Evolutionary conservation across 2,113 vertebrate genomes (phyloP), one percentile per base, ranked within the genome.

Genomic region (Ictalurus furcatus): DNA sequence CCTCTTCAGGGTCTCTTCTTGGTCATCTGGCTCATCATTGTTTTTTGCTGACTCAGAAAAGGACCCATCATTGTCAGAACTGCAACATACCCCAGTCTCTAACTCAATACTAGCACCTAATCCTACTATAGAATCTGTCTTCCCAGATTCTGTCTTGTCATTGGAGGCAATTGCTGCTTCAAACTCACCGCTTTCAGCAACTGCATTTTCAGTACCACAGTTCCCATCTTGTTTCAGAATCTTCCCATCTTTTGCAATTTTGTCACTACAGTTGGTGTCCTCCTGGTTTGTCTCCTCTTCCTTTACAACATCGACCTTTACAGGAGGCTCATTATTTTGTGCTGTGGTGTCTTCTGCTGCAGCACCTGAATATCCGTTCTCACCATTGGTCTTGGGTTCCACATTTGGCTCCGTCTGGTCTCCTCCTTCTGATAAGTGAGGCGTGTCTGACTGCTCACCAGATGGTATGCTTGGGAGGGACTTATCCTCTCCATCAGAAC

Each of bases 111-210:
- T 88, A 88, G 87, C 80, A 91, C 84, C 93, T 91, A 92, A 65
- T 87, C 65, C 83, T 87, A 91, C 54, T 87, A 87, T 48, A 88
- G 85, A 79, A n/a, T 88, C 83, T 82, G 83, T 11, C 88, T 87
- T 90, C 90, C 94, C 91, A 93, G 87, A 85, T 92, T 90, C 90
- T 91, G 89, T 90, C 88, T 85, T 87, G 90, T 87, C 61, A 30
- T 86, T 94, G 90, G 87, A 91, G 92, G 95, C 92, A 93, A 73
- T 56, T 71, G 91, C n/a, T 92, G 85, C 87, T 88, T 91, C 90
- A 93, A 90, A 96, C 95, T 96, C 95, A 96, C 95, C 95, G 91
- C 95, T 96, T 95, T 95, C 94, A 92, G 93, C 93, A 37, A 94
- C 92, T 69, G 93, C 92, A 54, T 94, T 94, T 82, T 90, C 91